Conservation (phyloP, 1,140 invertebrate species). For the Formica exsecta region DNA sequence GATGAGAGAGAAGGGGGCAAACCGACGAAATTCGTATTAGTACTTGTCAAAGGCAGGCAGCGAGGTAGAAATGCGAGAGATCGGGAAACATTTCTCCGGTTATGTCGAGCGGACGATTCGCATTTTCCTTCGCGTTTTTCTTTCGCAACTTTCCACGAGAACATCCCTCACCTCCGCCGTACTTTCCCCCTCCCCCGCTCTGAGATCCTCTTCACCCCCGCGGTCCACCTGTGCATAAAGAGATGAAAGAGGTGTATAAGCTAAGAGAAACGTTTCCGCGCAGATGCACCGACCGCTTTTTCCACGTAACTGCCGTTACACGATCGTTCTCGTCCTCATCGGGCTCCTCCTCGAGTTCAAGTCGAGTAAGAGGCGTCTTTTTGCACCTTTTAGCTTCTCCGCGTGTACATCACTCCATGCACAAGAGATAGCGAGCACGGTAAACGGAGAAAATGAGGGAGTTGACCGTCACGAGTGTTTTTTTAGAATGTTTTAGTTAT, state of each 20-base stretch:
- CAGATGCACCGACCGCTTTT: slow-evolving; percentile 55
- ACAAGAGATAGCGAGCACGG: not conserved
- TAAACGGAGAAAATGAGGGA: slow-evolving; percentile 5
- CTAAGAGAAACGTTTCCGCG: slow-evolving; percentile 46
- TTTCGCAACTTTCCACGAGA: slow-evolving; percentile 28
- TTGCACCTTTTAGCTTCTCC: slow-evolving; percentile 3
- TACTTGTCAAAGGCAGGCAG: slow-evolving; percentile 69
- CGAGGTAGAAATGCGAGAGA: slow-evolving; percentile 48
- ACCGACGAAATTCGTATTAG: slow-evolving; percentile 68
- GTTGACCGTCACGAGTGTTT: slow-evolving; percentile 26
- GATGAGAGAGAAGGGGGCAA: not conserved
- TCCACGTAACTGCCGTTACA: slow-evolving; percentile 46
- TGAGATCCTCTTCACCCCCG: too few relatives aligned
- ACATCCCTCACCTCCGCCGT: not conserved
- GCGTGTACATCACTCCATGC: slow-evolving; percentile 19
- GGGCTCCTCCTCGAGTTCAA: slow-evolving; percentile 12
- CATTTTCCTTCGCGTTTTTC: slow-evolving; percentile 64
- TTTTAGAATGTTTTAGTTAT: not conserved
- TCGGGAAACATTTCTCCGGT: slow-evolving; percentile 51
- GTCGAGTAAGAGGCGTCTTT: slow-evolving; percentile 37
- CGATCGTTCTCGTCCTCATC: slow-evolving; percentile 46
- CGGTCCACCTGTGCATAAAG: slow-evolving; percentile 60
- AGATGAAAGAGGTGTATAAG: slow-evolving; percentile 59
- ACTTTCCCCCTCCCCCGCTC: not conserved
- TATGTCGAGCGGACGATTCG: slow-evolving; percentile 62